These are phyloP conservation scores for Phrynocephalus vlangalii DNA, from an alignment of 2,797 vertebrate species.

Conservation along the genomic window DNA sequence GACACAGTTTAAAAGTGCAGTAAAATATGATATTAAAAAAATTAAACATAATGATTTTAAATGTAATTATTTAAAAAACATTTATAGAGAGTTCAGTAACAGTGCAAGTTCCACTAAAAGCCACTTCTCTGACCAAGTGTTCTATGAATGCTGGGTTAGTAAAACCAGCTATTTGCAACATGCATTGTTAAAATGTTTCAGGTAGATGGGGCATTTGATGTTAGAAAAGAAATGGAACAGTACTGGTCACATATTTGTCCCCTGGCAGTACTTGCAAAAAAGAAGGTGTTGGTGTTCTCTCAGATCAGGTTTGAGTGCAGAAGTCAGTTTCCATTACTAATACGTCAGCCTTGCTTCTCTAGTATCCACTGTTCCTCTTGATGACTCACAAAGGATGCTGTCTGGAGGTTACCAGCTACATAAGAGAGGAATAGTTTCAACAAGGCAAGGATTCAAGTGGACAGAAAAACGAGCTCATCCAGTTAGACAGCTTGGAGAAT, in stretches of 20 bases:
- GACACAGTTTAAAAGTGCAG: too few relatives aligned
- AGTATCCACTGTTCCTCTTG: neutral
- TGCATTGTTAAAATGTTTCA: neutral
- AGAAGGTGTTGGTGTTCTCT: neutral
- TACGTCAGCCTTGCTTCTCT: neutral
- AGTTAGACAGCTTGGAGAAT: conserved; percentile 3
- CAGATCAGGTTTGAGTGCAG: neutral
- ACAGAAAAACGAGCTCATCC: conserved; percentile 24
- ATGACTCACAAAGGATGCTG: conserved; percentile 1
- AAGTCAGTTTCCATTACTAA: neutral
- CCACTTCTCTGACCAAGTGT: neutral
- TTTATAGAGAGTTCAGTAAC: neutral
- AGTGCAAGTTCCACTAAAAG: neutral
- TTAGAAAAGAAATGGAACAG: neutral
- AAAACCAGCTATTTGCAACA: neutral
- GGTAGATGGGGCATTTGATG: neutral
- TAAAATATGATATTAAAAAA: too few relatives aligned
- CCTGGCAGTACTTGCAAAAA: neutral
- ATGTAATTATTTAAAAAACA: too few relatives aligned
- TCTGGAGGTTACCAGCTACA: neutral
- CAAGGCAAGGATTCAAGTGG: conserved; percentile 6
- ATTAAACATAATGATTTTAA: too few relatives aligned
- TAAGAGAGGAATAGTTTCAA: neutral
- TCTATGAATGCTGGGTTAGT: neutral
- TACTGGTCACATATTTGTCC: neutral